phyloP scores from a whole-genome alignment of 2,888 invertebrate species.

The Ophion costatus region DNA sequence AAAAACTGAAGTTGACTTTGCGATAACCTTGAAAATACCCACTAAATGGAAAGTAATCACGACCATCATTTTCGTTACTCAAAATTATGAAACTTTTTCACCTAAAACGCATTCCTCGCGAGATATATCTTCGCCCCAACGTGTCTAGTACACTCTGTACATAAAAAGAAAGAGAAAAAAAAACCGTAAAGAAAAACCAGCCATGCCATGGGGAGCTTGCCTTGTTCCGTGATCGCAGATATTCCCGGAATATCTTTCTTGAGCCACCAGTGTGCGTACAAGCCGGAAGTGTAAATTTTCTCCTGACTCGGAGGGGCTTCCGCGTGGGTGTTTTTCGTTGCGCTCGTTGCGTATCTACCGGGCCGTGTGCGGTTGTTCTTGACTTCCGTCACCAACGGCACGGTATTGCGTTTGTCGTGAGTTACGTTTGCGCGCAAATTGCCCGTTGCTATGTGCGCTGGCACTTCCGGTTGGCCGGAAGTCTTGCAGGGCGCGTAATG shows the following conservation, averaged over 20 bases:
- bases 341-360: slow-evolving; percentile 34
- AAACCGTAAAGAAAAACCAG: slow-evolving; percentile 76
- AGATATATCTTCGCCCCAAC: neutral
- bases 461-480: neutral
- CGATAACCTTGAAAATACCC: neutral
- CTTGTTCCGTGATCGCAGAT: slow-evolving; percentile 78
- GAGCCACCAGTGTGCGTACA: slow-evolving; percentile 97
- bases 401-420: neutral
- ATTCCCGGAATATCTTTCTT: slow-evolving; percentile 88
- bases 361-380: neutral
- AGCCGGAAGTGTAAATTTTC: slow-evolving; percentile 90
- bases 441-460: neutral
- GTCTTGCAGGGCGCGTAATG: no score
- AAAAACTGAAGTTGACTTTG: neutral
- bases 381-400: neutral
- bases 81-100: neutral
- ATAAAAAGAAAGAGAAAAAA: slow-evolving; percentile 66
- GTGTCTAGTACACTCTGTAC: neutral
- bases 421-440: no score
- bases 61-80: neutral
- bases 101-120: neutral
- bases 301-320: slow-evolving; percentile 81
- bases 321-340: slow-evolving; percentile 49
- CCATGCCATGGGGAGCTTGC: slow-evolving; percentile 83
- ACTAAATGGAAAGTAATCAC: neutral